A percentile compares a stretch with the other conserved stretches of the same genome.
Conservation (phyloP, 2,113 vertebrate genomes). For the Heloderma charlesbogerti region DNA sequence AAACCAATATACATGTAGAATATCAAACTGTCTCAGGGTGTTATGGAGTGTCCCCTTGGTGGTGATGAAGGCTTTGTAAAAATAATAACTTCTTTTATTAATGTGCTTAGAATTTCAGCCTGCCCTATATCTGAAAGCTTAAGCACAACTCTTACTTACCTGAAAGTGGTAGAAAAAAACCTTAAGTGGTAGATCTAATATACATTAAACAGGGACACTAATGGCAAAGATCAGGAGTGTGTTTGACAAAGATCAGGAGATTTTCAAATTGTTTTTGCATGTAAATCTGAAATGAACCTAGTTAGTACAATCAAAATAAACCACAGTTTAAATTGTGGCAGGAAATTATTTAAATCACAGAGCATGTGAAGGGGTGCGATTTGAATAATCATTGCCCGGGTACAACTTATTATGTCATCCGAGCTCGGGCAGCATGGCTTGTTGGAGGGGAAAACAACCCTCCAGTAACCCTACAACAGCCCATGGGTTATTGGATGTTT, state of each 20-base stretch:
- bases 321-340: too few relatives aligned
- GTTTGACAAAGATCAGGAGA: not conserved
- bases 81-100: not conserved
- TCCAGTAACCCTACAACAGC: too few relatives aligned
- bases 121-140: not conserved
- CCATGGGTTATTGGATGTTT: too few relatives aligned
- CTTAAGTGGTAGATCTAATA: not conserved
- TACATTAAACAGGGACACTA: not conserved
- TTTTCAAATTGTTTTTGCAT: not conserved
- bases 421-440: too few relatives aligned
- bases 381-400: too few relatives aligned
- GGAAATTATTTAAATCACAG: too few relatives aligned
- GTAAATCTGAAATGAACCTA: not conserved
- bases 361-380: too few relatives aligned
- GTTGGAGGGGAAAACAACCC: too few relatives aligned
- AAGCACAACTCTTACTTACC: not conserved
- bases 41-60: not conserved
- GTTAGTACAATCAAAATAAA: too few relatives aligned
- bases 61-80: not conserved
- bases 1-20: not conserved
- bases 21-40: not conserved
- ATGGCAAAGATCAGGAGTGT: too few relatives aligned
- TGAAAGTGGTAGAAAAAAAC: not conserved
- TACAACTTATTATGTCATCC: too few relatives aligned
- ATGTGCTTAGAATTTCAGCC: not conserved